Conservation (phyloP, 2,888 invertebrate species). For the Acleris literana region DNA sequence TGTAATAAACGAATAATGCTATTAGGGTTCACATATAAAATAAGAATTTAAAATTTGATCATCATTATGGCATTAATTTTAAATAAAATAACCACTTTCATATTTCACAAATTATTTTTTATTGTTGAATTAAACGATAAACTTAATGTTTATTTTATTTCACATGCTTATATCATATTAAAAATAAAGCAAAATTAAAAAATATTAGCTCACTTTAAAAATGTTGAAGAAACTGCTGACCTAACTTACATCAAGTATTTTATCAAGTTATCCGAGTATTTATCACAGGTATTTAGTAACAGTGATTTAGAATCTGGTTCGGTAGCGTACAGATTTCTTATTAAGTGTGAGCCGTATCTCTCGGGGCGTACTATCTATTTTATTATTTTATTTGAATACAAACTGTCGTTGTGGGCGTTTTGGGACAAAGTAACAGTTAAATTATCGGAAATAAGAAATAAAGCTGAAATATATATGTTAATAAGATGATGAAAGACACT, state of each 20-base stretch:
- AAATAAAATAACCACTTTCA: too few relatives aligned
- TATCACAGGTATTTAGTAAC: not conserved
- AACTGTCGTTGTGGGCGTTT: conserved; percentile 14
- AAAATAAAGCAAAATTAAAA: not conserved
- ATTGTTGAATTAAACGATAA: too few relatives aligned
- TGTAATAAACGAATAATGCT: conserved; percentile 25
- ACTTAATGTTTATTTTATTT: not conserved
- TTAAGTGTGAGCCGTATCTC: conserved; percentile 27
- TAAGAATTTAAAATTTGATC: not conserved
- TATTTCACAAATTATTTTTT: too few relatives aligned
- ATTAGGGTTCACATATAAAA: conserved; percentile 2
- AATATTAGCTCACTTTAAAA: not conserved
- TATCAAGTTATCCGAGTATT: conserved; percentile 1
- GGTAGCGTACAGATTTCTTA: conserved; percentile 11
- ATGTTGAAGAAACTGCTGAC: not conserved
- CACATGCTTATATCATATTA: not conserved
- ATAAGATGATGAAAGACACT: not conserved
- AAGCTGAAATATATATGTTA: conserved; percentile 20
- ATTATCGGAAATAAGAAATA: conserved; percentile 22
- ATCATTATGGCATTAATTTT: not conserved
- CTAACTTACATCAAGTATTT: conserved; percentile 1
- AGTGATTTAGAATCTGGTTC: conserved; percentile 1
- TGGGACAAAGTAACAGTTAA: conserved; percentile 20
- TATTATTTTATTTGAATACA: conserved; percentile 34
- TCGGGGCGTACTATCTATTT: conserved; percentile 27